Evolutionary conservation across 2,888 invertebrate species (phyloP), one percentile per base, ranked within the genome.

Genomic region (Sarcophaga subvicina): DNA sequence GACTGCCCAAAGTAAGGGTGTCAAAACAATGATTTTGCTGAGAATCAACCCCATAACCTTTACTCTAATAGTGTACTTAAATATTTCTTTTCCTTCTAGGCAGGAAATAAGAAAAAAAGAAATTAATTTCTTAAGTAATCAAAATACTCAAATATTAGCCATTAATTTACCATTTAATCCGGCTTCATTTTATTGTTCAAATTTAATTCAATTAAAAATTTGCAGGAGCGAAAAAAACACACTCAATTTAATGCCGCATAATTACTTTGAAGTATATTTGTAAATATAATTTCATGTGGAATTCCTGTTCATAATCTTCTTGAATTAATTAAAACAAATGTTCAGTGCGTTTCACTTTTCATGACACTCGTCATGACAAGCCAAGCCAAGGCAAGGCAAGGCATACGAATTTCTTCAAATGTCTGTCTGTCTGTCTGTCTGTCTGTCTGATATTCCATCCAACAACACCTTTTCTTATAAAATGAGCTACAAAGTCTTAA

Each of bases 341-440:
- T 67, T 73, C 27, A 80, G 73, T n/a, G 60, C 49, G 62, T 80
- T 80, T 80, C 67, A 75, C 73, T 80, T 80, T 80, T 80, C 73
- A 66, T 62, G 80, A 75, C 80, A 80, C 25, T 69, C 47, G 47
- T 60, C 25, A 54, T 22, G 37, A 17, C 54, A 54, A 12, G 5
- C 14, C 37, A 67, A 10, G 37, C 37, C 37, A 37, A 37, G 37
- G 10, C 10, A 37, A 37, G 37, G 37, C 37, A 37, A 37, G 8
- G 67, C 45, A 67, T 67, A 64, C 20, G 64, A 25, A 25, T 64
- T 64, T 49, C 14, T 22, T 22, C 54, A 54, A 14, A 17, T 17
- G 10, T 54, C 12, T 54, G 54, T 54, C 11, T 10, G 14, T 49
- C 11, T 54, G 14, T 14, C 49, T 14, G 1, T 20, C 20, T 17